Evolutionary conservation across 1,140 invertebrate genomes (phyloP), one percentile per base, ranked within the genome.

Genomic region (Zaprionus ornatus): DNA sequence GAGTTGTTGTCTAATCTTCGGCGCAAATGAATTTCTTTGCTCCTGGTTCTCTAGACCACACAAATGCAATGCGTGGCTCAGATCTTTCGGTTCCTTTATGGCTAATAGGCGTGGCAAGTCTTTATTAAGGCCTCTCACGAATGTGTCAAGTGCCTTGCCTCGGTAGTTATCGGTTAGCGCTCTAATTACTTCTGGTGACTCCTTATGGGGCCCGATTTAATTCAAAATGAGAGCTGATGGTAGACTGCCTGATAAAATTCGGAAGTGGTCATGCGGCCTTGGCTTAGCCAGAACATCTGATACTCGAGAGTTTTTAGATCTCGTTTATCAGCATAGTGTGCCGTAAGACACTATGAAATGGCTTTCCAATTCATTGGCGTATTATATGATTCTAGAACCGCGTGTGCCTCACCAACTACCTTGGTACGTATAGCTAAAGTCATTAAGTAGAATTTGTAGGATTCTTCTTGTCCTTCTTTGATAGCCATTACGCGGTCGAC

Each of bases 201-300:
- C 3, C n/a, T 56, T 15, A 13, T 55, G 37, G 13, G 13, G 40
- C 1, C 59, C 10, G n/a, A 48, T 48, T 17, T 27, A 25, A 13
- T 61, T 61, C 4, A 55, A 10, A 60, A 17, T 2, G 57, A 60
- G 7, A 35, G 7, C 13, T 54, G 50, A 13, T 65, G 37, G 50
- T 55, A 65, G 2, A 65, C 63, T 5, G 17, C 62, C 27, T 54
- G 27, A n/a, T 65, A 65, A 17, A 25, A 65, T 25, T 55, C 48
- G 2, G 2, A 17, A 7, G 55, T 25, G 6, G 32, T 17, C 50
- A 66, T 29, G 1, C 40, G 21, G 7, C 63, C 50, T 40, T 66
- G 40, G 2, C 12, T 29, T 10, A 62, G 7, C 1, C 25, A 62
- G 27, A 62, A 62, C 23, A 48, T 29, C 9, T 62, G 59, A 7